Conservation (phyloP, 1,140 invertebrate genomes). For the Drosophila pruinosa region DNA sequence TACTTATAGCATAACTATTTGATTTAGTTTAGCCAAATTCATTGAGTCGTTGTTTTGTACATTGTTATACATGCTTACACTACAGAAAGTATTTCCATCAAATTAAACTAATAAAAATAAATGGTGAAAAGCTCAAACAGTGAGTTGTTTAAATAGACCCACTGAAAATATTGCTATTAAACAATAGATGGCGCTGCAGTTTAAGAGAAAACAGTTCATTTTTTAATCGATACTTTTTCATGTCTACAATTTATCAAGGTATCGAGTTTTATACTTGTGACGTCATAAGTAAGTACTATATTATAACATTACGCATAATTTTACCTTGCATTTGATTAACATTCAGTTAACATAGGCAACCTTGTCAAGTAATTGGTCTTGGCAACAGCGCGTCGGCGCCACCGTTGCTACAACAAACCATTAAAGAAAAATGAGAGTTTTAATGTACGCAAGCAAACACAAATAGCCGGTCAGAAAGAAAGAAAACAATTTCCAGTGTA, state of each 20-base stretch:
- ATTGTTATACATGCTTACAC: conserved; percentile 76
- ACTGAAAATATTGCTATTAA: neutral
- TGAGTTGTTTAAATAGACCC: neutral
- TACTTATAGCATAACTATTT: conserved; percentile 22
- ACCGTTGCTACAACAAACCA: conserved; percentile 42
- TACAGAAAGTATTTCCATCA: conserved; percentile 37
- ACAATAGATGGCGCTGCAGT: neutral
- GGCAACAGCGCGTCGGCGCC: conserved; percentile 33
- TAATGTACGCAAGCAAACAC: conserved; percentile 26
- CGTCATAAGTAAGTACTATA: no score
- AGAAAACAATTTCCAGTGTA: conserved; percentile 7
- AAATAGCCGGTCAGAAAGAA: conserved; percentile 5
- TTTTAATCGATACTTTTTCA: conserved; percentile 12
- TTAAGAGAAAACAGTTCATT: neutral
- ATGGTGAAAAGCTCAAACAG: conserved; percentile 26
- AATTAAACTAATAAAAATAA: conserved; percentile 41
- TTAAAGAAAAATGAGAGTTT: conserved; percentile 10
- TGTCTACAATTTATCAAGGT: neutral
- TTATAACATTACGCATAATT: no score
- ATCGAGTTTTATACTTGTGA: neutral
- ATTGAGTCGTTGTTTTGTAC: conserved; percentile 77
- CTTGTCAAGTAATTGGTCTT: neutral
- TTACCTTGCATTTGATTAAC: neutral
- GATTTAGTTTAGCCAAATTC: conserved; percentile 75
- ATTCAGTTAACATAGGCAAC: conserved; percentile 8